Conservation (phyloP, 2,797 vertebrate species). For the Syncerus caffer region DNA sequence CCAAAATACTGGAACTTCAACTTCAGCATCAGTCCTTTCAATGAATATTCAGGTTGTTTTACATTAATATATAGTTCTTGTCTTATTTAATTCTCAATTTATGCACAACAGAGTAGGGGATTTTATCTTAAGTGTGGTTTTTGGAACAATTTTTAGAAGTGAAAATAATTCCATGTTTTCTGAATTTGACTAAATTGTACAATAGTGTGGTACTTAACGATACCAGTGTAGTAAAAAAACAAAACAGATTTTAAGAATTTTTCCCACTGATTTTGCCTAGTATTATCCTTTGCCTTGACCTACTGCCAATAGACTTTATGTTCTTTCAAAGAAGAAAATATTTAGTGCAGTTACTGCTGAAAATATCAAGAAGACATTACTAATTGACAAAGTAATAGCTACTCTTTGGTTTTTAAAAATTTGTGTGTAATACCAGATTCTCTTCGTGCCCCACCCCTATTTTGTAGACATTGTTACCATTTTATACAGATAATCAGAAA, state of each 20-base stretch:
- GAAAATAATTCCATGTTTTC: background rate
- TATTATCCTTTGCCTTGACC: background rate
- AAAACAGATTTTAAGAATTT: background rate
- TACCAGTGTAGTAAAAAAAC: background rate
- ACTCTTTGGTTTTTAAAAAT: background rate
- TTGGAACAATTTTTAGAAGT: background rate
- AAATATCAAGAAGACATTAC: background rate
- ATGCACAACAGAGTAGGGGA: background rate
- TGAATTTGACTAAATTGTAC: background rate
- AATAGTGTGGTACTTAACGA: background rate
- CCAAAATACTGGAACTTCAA: background rate
- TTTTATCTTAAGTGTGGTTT: background rate
- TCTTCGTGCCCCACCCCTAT: accelerated
- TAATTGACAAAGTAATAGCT: background rate
- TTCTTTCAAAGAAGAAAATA: background rate
- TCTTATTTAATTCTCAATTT: background rate
- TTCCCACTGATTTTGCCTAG: background rate
- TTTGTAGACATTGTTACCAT: background rate
- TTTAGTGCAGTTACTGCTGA: background rate
- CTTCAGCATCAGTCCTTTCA: background rate
- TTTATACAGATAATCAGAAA: background rate
- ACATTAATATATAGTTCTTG: background rate
- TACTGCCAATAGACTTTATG: background rate
- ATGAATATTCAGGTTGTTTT: background rate
- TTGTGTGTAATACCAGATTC: background rate